A percentile compares a stretch with the other conserved stretches of the same genome.
phyloP scores from a whole-genome alignment of 1,140 invertebrate genomes.

The Drosophila lacteicornis region DNA sequence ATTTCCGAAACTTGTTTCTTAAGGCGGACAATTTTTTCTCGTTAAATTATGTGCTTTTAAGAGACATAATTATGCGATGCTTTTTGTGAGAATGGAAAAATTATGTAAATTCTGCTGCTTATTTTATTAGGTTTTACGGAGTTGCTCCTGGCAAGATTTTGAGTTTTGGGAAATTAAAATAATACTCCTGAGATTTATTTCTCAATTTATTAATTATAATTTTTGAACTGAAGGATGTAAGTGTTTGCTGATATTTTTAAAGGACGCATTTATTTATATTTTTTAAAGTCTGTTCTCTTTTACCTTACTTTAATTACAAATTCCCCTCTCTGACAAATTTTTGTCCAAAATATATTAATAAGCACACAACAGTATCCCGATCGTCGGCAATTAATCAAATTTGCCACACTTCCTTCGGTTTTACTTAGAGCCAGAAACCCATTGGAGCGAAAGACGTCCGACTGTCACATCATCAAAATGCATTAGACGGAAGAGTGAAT shows the following conservation, averaged over 20 bases:
- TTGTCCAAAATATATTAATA: constrained; percentile 18
- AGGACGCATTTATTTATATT: background rate
- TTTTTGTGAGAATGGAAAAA: constrained; percentile 40
- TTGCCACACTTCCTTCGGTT: constrained; percentile 55
- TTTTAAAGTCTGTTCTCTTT: background rate
- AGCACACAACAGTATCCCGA: background rate
- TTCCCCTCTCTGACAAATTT: constrained; percentile 16
- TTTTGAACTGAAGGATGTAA: background rate
- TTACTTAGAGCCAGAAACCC: constrained; percentile 19
- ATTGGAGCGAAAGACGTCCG: constrained; percentile 59
- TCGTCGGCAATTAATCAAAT: constrained; percentile 57
- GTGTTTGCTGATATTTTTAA: background rate
- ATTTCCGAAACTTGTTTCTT: constrained; percentile 66
- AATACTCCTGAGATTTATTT: background rate
- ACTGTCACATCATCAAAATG: constrained; percentile 55
- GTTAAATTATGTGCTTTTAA: constrained; percentile 56
- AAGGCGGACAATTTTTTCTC: constrained; percentile 51
- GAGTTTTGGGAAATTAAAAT: background rate
- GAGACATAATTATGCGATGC: constrained; percentile 50
- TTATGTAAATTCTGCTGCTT: constrained; percentile 55
- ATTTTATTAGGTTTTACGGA: background rate
- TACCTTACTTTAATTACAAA: background rate
- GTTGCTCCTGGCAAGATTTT: background rate
- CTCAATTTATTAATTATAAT: background rate
- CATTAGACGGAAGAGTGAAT: constrained; percentile 47